Base-by-base conservation (phyloP, 2,888 invertebrate species). In the Halocaridina rubra region DNA sequence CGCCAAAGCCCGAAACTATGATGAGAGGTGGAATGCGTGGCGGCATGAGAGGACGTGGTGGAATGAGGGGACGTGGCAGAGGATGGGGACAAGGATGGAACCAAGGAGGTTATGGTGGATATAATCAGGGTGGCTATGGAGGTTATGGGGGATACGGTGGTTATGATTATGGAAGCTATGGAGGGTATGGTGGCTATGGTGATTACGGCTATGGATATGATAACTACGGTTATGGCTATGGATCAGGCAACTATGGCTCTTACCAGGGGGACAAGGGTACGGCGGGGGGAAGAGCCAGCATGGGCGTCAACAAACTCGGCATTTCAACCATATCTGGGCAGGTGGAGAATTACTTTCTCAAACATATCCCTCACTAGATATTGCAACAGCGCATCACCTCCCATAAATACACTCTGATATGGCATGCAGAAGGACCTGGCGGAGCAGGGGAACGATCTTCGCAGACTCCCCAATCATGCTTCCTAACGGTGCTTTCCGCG, bases 1-100 rank as follows among this genome's bases (percentile, higher is more conserved):
- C 97, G 79, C 97, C 97, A 8, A 97, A 96, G 74, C 88, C 88
- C 24, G 88, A 88, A 59, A 71, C 81, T 53, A 88, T 87, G 85
- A 80, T 85, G 82, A 46, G 88, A 33, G 88, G 88, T 0, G 88
- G 88, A 16, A 87, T 88, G 88, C 71, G 86, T 19, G 88, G 86
- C 0, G 86, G 81, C 86, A 89, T 88, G 89, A 89, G 81, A 84
- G 89, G 88, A 84, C 88, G 89, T 57, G 88, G 86, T 80, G 89
- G 93, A 90, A 93, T 94, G 57, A 93, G 90, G 74, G 88, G 89
- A 61, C 89, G 90, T 32, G 91, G 91, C 0, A 92, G 92, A 0
- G 92, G 93, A 69, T 85, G 88, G 85, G 88, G 86, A 75, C 86
- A 94, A 95, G 30, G 93, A 22, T 89, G 89, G 76, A 89, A 89